Evolutionary conservation across 2,113 vertebrate genomes (phyloP), one percentile per base, ranked within the genome.

Genomic region (Heliornis fulica): DNA sequence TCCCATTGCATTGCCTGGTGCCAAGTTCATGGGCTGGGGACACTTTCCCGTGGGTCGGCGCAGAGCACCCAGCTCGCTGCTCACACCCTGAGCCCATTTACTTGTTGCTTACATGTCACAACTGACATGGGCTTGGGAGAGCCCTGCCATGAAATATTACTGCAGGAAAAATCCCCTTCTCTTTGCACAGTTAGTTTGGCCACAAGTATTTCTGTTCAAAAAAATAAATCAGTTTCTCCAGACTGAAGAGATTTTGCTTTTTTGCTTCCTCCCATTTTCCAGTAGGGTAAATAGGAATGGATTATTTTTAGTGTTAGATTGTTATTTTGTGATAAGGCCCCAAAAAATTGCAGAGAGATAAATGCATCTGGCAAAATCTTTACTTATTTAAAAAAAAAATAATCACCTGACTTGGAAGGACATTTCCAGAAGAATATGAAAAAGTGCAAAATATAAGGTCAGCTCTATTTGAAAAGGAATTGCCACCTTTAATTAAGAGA

Each of bases 111-210:
- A 13, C 25, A 0, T 6, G 4, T 15, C 50, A 50, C 61, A 43
- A 2, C 64, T 36, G 25, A 20, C 16, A 1, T 0, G 2, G 41
- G 31, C 64, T 87, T 41, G 38, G 59, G 12, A 36, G 31, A 1
- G 1, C 54, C 54, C 34, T 50, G 14, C 60, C 50, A 2, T 72
- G 69, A 57, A 26, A 38, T 63, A 36, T 68, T 23, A 14, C 29
- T 4, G 3, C 29, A n/a, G 17, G n/a, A 10, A 4, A 29, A 36
- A 34, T 34, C 5, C 15, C 10, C 45, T 34, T 56, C 34, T 78
- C 28, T 75, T 16, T 48, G 43, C 56, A 68, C 48, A 20, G 41
- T 48, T 79, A 17, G 19, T 78, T 66, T 45, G 48, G 60, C 46
- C 36, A 4, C 29, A 32, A 34, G 22, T 72, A 28, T 60, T 64